These are phyloP conservation scores for Kryptopterus vitreolus DNA, from an alignment of 2,797 vertebrate genomes.

Conservation along the genomic window DNA sequence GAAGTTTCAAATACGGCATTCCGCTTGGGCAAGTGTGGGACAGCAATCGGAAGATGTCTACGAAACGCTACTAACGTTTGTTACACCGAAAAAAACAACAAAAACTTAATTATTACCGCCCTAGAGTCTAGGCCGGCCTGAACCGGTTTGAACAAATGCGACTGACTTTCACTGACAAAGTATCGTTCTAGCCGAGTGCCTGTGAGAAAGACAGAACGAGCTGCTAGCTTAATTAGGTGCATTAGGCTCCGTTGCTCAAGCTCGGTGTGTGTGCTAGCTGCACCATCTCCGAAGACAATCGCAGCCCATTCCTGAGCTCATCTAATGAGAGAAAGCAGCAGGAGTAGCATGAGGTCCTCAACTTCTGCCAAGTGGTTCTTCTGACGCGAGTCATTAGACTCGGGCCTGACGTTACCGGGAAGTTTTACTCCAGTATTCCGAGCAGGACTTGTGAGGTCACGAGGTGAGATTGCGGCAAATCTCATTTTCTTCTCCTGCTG, in stretches of 20 bases:
- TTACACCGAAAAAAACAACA: not conserved
- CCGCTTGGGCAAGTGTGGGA: not conserved
- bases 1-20: not conserved
- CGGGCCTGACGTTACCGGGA: not conserved
- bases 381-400: no score
- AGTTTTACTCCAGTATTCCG: not conserved
- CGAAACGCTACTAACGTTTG: not conserved
- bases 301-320: not conserved
- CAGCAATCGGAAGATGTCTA: not conserved
- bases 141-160: conserved; percentile 44
- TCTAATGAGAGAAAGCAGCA: not conserved
- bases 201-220: not conserved
- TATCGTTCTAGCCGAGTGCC: not conserved
- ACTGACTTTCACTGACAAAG: conserved; percentile 4
- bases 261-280: not conserved
- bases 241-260: not conserved
- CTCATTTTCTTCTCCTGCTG: not conserved
- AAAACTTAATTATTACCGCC: conserved; percentile 28
- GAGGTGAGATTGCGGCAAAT: not conserved
- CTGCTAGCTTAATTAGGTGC: conserved; percentile 25
- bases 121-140: conserved; percentile 33
- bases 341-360: not conserved
- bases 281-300: not conserved
- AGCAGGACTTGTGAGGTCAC: not conserved
- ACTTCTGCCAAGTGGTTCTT: not conserved